phyloP scores from a whole-genome alignment of 2,797 vertebrate genomes.

The Rhabdophis nuchalis region DNA sequence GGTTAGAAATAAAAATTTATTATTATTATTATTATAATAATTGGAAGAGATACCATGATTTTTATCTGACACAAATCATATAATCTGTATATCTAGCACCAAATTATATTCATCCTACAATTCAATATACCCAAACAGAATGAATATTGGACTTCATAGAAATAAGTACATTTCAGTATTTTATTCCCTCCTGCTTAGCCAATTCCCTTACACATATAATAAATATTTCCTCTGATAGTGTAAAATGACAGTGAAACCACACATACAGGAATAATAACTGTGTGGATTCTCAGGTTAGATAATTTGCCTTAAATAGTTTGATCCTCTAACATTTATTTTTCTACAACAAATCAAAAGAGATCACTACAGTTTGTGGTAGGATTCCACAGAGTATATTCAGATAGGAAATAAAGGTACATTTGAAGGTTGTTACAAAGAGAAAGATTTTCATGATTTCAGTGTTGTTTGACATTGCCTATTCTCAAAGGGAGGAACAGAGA shows the following conservation, averaged over 20 bases:
- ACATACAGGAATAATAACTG: neutral
- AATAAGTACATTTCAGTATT: neutral
- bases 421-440: neutral
- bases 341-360: neutral
- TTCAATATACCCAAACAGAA: neutral
- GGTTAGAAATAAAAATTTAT: too few relatives aligned
- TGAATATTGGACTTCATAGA: neutral
- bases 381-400: neutral
- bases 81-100: neutral
- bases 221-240: neutral
- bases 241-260: neutral
- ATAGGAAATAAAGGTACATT: neutral
- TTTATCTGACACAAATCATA: neutral
- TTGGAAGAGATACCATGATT: neutral
- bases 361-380: neutral
- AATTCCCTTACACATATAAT: neutral
- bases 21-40: too few relatives aligned
- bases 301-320: neutral
- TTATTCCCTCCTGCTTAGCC: neutral
- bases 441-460: neutral
- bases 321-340: neutral
- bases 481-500: neutral
- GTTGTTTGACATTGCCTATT: neutral
- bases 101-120: neutral
- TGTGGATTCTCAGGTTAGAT: neutral